These are phyloP conservation scores for Anastrepha ludens DNA, from an alignment of 1,140 invertebrate genomes.

Conservation along the genomic window DNA sequence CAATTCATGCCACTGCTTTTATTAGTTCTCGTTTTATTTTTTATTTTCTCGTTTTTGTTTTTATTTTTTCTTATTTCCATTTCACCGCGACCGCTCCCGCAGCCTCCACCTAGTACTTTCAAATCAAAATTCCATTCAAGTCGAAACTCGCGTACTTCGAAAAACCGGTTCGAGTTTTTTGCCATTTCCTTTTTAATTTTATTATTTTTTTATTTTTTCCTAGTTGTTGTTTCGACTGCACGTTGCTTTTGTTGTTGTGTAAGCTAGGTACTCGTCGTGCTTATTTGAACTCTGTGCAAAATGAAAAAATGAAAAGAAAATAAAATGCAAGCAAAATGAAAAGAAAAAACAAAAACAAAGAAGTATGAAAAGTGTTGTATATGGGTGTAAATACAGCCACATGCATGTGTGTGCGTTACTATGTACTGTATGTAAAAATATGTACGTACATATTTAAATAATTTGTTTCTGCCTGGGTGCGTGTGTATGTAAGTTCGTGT, in stretches of 20 bases:
- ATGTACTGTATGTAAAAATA: not conserved
- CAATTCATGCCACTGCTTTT: not conserved
- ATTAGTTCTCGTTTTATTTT: slow-evolving; percentile 27
- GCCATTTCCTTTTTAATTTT: slow-evolving; percentile 29
- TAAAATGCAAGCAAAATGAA: no score
- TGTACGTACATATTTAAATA: not conserved
- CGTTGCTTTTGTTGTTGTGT: not conserved
- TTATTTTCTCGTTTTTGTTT: slow-evolving; percentile 14
- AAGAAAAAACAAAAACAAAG: no score
- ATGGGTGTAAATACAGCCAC: not conserved
- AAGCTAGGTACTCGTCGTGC: not conserved
- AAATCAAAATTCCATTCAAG: slow-evolving; percentile 40
- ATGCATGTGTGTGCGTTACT: not conserved
- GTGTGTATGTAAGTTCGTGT: not conserved
- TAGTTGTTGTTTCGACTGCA: not conserved
- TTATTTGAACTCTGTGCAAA: no score
- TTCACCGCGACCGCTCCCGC: slow-evolving; percentile 8
- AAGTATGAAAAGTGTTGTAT: not conserved
- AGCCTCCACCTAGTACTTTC: not conserved
- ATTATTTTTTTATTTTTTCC: slow-evolving; percentile 15
- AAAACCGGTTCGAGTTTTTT: slow-evolving; percentile 29
- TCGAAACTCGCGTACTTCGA: slow-evolving; percentile 23
- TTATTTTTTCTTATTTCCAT: not conserved
- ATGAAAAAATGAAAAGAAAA: no score
- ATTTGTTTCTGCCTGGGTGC: not conserved